phyloP scores from a whole-genome alignment of 2,888 invertebrate species.

The Azorinus chamasolen region DNA sequence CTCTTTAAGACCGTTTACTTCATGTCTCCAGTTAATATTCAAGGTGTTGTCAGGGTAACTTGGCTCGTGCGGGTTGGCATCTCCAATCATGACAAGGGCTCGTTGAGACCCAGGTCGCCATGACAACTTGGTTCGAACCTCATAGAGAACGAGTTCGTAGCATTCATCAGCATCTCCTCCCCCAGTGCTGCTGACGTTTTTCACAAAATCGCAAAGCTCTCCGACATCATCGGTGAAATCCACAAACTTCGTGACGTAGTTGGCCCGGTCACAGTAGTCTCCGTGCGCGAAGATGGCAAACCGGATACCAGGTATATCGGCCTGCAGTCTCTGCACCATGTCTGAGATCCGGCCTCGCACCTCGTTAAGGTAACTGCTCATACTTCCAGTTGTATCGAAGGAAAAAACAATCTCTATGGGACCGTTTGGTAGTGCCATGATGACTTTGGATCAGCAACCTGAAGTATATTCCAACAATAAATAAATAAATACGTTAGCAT shows the following conservation, averaged over 20 bases:
- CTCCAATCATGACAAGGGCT: slow-evolving; percentile 83
- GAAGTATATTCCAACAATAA: too few species aligned
- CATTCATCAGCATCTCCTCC: slow-evolving; percentile 84
- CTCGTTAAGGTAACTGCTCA: slow-evolving; percentile 70
- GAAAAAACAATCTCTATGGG: slow-evolving; percentile 81
- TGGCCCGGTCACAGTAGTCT: slow-evolving; percentile 79
- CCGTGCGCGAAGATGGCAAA: slow-evolving; percentile 84
- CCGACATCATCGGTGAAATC: slow-evolving; percentile 58
- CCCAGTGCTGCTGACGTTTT: slow-evolving; percentile 72
- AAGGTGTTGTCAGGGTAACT: slow-evolving; percentile 49
- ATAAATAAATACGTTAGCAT: too few species aligned
- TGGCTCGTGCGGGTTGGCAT: too few species aligned
- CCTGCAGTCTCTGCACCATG: too few species aligned
- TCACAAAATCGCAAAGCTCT: slow-evolving; percentile 70
- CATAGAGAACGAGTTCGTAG: slow-evolving; percentile 83
- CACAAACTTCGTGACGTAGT: slow-evolving; percentile 71
- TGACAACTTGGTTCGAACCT: slow-evolving; percentile 77
- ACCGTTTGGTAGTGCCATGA: slow-evolving; percentile 59
- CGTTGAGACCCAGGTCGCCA: slow-evolving; percentile 82
- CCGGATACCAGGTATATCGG: slow-evolving; percentile 81
- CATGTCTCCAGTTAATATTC: slow-evolving; percentile 70
- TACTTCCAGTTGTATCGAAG: slow-evolving; percentile 82
- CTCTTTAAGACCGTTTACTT: slow-evolving; percentile 18
- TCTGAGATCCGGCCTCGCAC: slow-evolving; percentile 77
- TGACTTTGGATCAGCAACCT: too few species aligned